These are phyloP conservation scores for Drosophila fulvimacula DNA, from an alignment of 2,888 invertebrate species.

Conservation along the genomic window DNA sequence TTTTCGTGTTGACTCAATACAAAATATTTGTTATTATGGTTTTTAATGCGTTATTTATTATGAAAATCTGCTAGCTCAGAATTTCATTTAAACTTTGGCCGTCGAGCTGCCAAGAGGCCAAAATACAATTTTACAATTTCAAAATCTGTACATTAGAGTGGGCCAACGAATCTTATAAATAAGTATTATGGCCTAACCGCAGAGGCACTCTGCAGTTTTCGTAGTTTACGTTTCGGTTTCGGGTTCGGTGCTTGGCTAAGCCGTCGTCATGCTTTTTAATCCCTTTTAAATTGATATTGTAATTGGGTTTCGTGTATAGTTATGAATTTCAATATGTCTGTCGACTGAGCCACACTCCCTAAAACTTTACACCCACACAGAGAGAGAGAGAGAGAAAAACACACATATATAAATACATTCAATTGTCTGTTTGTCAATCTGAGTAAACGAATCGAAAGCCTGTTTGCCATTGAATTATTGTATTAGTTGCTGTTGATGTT, in stretches of 20 bases:
- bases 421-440: slow-evolving; percentile 17
- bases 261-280: slow-evolving; percentile 68
- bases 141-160: slow-evolving; percentile 23
- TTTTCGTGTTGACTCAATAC: slow-evolving; percentile 37
- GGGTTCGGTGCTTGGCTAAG: slow-evolving; percentile 29
- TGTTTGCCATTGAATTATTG: slow-evolving; percentile 41
- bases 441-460: slow-evolving; percentile 20
- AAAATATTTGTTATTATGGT: slow-evolving; percentile 58
- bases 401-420: background rate
- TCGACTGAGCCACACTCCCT: slow-evolving; percentile 31
- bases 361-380: background rate
- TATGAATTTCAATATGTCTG: slow-evolving; percentile 76
- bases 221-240: slow-evolving; percentile 15
- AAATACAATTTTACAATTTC: slow-evolving; percentile 68
- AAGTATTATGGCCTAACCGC: slow-evolving; percentile 13
- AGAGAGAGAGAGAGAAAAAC: background rate
- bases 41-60: slow-evolving; percentile 73
- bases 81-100: slow-evolving; percentile 67
- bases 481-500: slow-evolving; percentile 33
- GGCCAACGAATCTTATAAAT: slow-evolving; percentile 37
- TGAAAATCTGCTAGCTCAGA: slow-evolving; percentile 73
- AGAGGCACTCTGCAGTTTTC: slow-evolving; percentile 5
- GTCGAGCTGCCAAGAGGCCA: slow-evolving; percentile 16
- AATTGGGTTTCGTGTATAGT: slow-evolving; percentile 75
- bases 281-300: slow-evolving; percentile 80